Evolutionary conservation across 2,888 invertebrate species (phyloP).

Genomic region (Deroplatys truncata): DNA sequence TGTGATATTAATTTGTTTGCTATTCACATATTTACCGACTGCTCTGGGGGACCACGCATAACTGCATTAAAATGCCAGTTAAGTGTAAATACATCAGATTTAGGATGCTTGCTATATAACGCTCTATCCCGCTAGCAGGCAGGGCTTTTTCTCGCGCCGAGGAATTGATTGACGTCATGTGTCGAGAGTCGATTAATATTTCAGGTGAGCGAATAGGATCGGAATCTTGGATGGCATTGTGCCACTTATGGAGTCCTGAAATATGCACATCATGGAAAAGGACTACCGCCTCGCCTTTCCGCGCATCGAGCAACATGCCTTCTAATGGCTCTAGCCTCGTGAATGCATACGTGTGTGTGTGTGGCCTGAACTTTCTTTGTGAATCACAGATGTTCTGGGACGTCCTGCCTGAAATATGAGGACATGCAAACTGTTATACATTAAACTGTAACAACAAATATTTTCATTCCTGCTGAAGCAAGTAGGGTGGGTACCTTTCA

Average conservation of each 20-base stretch:
- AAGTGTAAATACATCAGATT: too few species aligned
- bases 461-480: too few species aligned
- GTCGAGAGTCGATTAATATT: conserved; percentile 7
- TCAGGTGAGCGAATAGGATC: conserved; percentile 1
- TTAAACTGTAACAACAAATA: too few species aligned
- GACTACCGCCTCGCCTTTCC: neutral
- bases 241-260: neutral
- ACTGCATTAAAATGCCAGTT: too few species aligned
- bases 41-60: too few species aligned
- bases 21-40: too few species aligned
- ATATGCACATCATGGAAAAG: neutral
- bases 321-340: neutral
- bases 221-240: neutral
- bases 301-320: neutral
- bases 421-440: too few species aligned
- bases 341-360: neutral
- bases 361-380: neutral
- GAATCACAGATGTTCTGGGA: neutral
- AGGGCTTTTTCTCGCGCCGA: neutral
- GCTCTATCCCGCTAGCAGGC: neutral
- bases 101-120: too few species aligned
- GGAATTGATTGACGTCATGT: conserved; percentile 10
- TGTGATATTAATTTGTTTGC: too few species aligned
- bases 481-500: too few species aligned
- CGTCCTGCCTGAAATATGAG: neutral